phyloP scores from a whole-genome alignment of 92 coral and sea anemone species.

The Pocillopora meandrina region DNA sequence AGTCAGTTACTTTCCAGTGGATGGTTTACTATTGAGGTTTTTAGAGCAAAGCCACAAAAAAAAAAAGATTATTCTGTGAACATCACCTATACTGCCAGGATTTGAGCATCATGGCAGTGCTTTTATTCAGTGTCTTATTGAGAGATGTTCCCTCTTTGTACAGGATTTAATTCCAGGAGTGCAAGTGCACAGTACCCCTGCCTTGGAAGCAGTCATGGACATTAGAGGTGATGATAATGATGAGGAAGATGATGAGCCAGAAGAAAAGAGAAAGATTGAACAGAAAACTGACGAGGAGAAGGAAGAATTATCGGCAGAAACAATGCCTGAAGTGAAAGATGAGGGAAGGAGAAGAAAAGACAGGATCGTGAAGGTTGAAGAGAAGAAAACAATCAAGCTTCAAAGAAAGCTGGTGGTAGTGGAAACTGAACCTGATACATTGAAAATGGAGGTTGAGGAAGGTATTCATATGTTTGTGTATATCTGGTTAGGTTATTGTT shows the following conservation, averaged over 20 bases:
- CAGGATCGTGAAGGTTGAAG: slow-evolving; percentile 86
- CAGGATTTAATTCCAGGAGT: slow-evolving; percentile 96
- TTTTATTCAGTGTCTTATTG: no score
- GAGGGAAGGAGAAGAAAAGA: slow-evolving; percentile 62
- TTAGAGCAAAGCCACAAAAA: no score
- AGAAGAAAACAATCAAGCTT: slow-evolving; percentile 74
- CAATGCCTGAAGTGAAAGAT: slow-evolving; percentile 47
- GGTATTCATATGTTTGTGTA: slow-evolving; percentile 36
- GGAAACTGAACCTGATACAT: slow-evolving; percentile 46
- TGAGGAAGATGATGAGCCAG: slow-evolving; percentile 69
- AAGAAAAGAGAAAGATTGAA: slow-evolving; percentile 48
- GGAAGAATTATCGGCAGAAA: slow-evolving; percentile 24
- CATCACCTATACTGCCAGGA: no score
- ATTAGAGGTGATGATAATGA: slow-evolving; percentile 91
- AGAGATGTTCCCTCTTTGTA: background rate
- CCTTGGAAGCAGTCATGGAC: slow-evolving; percentile 97
- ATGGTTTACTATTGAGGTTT: no score
- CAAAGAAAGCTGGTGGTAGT: slow-evolving; percentile 55
- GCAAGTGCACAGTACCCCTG: slow-evolving; percentile 92
- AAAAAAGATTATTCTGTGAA: no score
- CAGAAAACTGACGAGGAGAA: slow-evolving; percentile 55
- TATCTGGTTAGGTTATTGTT: background rate
- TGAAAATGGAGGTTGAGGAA: slow-evolving; percentile 68
- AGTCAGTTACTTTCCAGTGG: no score
- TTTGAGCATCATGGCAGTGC: no score